Base-by-base conservation (phyloP, 2,888 invertebrate species). In the Agonopterix subpropinquella region DNA sequence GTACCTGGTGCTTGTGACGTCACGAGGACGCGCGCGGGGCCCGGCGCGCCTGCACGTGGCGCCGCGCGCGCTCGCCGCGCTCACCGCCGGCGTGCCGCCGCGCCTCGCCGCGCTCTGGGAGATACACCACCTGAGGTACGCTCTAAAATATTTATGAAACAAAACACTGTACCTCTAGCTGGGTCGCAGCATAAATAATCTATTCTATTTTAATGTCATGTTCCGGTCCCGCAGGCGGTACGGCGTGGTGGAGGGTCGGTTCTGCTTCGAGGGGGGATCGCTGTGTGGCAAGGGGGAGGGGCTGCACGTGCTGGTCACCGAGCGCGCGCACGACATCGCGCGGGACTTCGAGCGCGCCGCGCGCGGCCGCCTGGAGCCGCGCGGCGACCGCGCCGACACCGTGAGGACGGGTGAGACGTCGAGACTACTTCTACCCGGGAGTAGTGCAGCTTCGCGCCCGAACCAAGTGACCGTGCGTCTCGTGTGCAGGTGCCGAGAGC, bases 251-350 rank as follows among this genome's bases (percentile, higher is more conserved):
- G 96, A 96, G 56, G 94, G 95, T 11, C 89, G 95, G 51, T 96
- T 97, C 74, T 96, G 96, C 73, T 96, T 96, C 80, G 96, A 97
- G 77, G 96, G 96, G 2, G 97, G 95, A 2, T 95, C 96, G 1
- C 90, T 93, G 53, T 96, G 96, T 78, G 95, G 95, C 11, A 93
- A 93, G 65, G 96, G 94, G 8, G 95, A 94, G 72, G 96, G 96
- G 0, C 84, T 95, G 28, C 94, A 95, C 73, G 92, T 95, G 50
- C 84, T 95, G 47, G 89, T 94, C 50, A 92, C 93, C 13, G 95
- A 95, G 70, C 94, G 93, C 70, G 93, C 93, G 11, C 91, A 92
- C 47, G 93, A 95, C 56, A 92, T 95, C 59, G 91, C 92, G 4
- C 88, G 90, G 45, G 92, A 92, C 48, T 87, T 94, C 54, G 91